These are phyloP conservation scores for Girardia tigrina DNA, from an alignment of 2,888 invertebrate species.

Conservation along the genomic window DNA sequence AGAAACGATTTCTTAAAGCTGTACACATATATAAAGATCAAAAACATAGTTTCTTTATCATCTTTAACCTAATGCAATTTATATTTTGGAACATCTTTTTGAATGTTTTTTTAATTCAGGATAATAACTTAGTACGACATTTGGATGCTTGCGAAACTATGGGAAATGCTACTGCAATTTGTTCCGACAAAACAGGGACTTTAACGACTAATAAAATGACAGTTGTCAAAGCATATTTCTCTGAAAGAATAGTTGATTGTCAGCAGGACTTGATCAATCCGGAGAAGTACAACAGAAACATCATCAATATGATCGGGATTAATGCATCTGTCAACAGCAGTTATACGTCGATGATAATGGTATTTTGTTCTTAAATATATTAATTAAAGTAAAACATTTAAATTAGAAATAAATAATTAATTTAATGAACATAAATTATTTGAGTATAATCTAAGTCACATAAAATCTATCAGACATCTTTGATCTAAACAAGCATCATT, in stretches of 20 bases:
- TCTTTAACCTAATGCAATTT: too few species aligned
- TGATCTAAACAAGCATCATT: too few species aligned
- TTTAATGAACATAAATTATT: too few species aligned
- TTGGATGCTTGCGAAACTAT: conserved; percentile 99
- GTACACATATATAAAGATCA: too few species aligned
- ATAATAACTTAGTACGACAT: conserved; percentile 96
- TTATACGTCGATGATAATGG: conserved; percentile 27
- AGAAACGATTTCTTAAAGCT: too few species aligned
- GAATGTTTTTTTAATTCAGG: conserved; percentile 68
- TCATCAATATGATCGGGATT: not conserved
- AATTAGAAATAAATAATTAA: too few species aligned
- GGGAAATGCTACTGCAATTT: conserved; percentile 99
- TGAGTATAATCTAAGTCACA: too few species aligned
- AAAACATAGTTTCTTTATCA: too few species aligned
- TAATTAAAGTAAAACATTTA: too few species aligned
- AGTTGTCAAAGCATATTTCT: conserved; percentile 85
- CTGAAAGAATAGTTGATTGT: not conserved
- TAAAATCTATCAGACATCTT: too few species aligned
- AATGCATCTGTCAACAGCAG: conserved; percentile 3
- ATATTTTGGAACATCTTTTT: too few species aligned
- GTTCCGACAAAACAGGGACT: conserved; percentile 98
- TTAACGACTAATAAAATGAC: conserved; percentile 88
- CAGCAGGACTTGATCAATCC: not conserved
- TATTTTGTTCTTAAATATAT: not conserved
- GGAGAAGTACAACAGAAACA: not conserved